Conservation (phyloP, 2,888 invertebrate species). For the Netelia melanura region DNA sequence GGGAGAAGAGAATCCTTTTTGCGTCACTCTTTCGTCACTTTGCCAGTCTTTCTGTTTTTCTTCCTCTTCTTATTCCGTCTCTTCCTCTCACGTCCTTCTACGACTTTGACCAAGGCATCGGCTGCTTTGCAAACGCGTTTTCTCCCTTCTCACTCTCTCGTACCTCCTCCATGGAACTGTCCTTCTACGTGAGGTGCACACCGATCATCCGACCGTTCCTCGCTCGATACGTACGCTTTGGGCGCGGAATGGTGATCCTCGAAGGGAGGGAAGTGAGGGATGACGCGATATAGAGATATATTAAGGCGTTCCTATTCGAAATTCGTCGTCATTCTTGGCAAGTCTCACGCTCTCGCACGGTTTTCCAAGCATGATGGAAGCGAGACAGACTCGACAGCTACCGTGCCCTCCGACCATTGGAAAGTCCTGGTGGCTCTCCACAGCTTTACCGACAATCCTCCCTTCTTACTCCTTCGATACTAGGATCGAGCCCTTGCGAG, state of each 20-base stretch:
- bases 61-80: slow-evolving; percentile 30
- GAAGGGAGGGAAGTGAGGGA: not conserved
- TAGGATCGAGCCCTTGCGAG: slow-evolving; percentile 54
- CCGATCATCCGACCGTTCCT: slow-evolving; percentile 82
- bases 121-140: slow-evolving; percentile 53
- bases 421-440: slow-evolving; percentile 58
- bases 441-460: slow-evolving; percentile 40
- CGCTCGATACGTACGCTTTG: slow-evolving; percentile 83
- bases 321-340: slow-evolving; percentile 59
- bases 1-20: slow-evolving; percentile 15
- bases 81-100: slow-evolving; percentile 73
- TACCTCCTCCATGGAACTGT: slow-evolving; percentile 64
- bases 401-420: slow-evolving; percentile 33
- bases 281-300: not conserved
- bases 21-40: slow-evolving; percentile 56
- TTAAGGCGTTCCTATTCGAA: slow-evolving; percentile 33
- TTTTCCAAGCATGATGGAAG: slow-evolving; percentile 47
- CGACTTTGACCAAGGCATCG: slow-evolving; percentile 71
- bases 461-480: slow-evolving; percentile 50
- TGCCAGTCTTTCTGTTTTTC: slow-evolving; percentile 26
- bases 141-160: slow-evolving; percentile 52
- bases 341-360: slow-evolving; percentile 23
- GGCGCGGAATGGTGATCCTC: slow-evolving; percentile 60
- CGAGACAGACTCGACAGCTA: slow-evolving; percentile 49
- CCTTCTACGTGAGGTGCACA: slow-evolving; percentile 83